Evolutionary conservation across 2,888 invertebrate genomes (phyloP).

Genomic region (Bombyx huttoni): DNA sequence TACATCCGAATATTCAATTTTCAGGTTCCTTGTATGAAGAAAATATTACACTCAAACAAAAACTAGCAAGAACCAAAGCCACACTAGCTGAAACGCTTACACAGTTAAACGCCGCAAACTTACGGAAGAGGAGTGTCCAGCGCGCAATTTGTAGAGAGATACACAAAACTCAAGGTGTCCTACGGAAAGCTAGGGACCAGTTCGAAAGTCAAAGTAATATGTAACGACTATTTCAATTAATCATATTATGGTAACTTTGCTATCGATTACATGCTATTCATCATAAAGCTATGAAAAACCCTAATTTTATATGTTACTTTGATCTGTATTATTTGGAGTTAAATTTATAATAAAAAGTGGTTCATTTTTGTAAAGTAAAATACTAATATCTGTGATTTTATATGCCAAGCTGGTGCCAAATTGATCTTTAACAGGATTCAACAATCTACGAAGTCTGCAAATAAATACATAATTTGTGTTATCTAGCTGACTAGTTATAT

Average conservation of each 20-base stretch:
- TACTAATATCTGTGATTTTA: too few species aligned
- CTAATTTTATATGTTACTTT: not conserved
- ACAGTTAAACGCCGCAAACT: slow-evolving; percentile 82
- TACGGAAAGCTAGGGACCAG: slow-evolving; percentile 82
- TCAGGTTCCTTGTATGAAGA: slow-evolving; percentile 69
- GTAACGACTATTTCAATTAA: not conserved
- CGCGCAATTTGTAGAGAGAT: slow-evolving; percentile 87
- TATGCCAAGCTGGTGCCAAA: too few species aligned
- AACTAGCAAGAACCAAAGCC: slow-evolving; percentile 78
- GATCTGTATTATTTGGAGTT: too few species aligned
- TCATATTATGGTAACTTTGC: not conserved
- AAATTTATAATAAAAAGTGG: too few species aligned
- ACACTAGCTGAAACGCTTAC: slow-evolving; percentile 84
- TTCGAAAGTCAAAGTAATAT: slow-evolving; percentile 63
- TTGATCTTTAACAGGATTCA: too few species aligned
- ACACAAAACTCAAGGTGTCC: slow-evolving; percentile 82
- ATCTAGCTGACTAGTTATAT: too few species aligned
- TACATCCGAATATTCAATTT: slow-evolving; percentile 4
- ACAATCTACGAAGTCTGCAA: too few species aligned
- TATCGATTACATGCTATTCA: not conserved
- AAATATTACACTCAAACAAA: slow-evolving; percentile 79
- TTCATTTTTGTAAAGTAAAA: too few species aligned
- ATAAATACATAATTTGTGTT: too few species aligned
- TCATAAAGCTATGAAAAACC: not conserved
- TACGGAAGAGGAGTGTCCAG: slow-evolving; percentile 86